Evolutionary conservation across 1,140 invertebrate genomes (phyloP), one percentile per base, ranked within the genome.

Genomic region (Probaryconus sp.): DNA sequence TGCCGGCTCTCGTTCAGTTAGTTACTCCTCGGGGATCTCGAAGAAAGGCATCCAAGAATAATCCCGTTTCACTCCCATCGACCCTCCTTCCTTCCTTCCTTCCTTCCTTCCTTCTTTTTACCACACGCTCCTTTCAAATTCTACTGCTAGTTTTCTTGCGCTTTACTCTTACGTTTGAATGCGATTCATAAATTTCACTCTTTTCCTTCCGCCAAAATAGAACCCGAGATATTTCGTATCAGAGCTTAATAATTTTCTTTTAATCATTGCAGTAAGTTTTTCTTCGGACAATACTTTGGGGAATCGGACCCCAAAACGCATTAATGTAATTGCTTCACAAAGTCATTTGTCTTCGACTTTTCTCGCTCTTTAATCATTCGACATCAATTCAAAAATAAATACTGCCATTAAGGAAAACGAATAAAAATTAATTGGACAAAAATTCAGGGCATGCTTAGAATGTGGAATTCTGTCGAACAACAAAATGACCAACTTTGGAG

Each of bases 1-100:
- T 83, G 75, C 75, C 43, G 76, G 56, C 80, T 85, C 78, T 83
- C 83, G 79, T 86, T 85, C 82, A 81, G 85, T 86, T 86, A 87
- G 85, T 86, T 87, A 86, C 81, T 79, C 81, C 80, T 77, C 68
- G 75, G 81, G 81, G 81, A 79, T 65, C 63, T 42, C 5, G 31
- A 63, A 73, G 72, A 78, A 72, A 78, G 42, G 26, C 61, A 68
- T 31, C 53, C 38, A 30, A 37, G 43, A 28, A 50, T 43, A 48
- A 31, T 30, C 47, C 47, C 21, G 40, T 37, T 58, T 64, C 18
- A 64, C 65, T 51, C 48, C 47, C 55, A 55, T 68, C 40, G 20
- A 55, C 38, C 40, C 20, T 11, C 9, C 31, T 7, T 55, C 20
- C 5, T 11, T 9, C 20, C 26, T 30, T 48, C 17, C 17, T 37